phyloP scores from a whole-genome alignment of 2,113 vertebrate genomes.

The Telmatochromis brichardi region DNA sequence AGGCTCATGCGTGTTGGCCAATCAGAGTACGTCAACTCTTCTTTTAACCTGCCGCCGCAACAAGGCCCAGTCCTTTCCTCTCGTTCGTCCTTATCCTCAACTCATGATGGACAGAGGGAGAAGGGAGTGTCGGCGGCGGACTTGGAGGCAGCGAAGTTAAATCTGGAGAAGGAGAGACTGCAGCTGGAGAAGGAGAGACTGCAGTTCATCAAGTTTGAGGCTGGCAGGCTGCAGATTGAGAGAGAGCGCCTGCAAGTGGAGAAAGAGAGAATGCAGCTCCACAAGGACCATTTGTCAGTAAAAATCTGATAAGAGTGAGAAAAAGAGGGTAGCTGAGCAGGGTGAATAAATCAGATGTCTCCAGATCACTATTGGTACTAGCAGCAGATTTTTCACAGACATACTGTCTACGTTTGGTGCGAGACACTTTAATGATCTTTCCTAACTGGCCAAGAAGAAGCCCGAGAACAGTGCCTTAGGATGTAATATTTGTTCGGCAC shows the following conservation, averaged over 20 bases:
- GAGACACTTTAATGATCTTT: not conserved
- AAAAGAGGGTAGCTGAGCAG: not conserved
- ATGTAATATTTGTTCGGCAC: not conserved
- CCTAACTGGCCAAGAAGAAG: not conserved
- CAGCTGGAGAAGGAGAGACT: constrained; percentile 88
- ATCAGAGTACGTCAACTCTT: constrained; percentile 63
- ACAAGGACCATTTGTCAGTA: constrained; percentile 70
- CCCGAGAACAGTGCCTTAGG: constrained; percentile 17
- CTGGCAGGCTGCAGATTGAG: constrained; percentile 87
- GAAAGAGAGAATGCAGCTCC: constrained; percentile 87
- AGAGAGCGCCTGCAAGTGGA: constrained; percentile 90
- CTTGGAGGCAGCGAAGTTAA: constrained; percentile 84
- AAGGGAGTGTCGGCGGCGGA: constrained; percentile 71
- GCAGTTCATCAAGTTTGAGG: constrained; percentile 89
- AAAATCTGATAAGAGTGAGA: not conserved
- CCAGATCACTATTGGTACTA: not conserved
- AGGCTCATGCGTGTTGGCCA: constrained; percentile 72
- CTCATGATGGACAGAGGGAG: constrained; percentile 7
- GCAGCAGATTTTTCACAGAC: not conserved
- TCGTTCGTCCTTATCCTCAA: constrained; percentile 6
- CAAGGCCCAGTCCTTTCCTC: constrained; percentile 56
- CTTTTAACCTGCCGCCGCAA: constrained; percentile 32
- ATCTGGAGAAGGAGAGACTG: constrained; percentile 86
- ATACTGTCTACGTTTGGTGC: not conserved
- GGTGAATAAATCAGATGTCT: not conserved